A percentile compares a stretch with the other conserved stretches of the same genome.
Conservation (phyloP, 2,113 vertebrate genomes). For the Malaclemys terrapin region DNA sequence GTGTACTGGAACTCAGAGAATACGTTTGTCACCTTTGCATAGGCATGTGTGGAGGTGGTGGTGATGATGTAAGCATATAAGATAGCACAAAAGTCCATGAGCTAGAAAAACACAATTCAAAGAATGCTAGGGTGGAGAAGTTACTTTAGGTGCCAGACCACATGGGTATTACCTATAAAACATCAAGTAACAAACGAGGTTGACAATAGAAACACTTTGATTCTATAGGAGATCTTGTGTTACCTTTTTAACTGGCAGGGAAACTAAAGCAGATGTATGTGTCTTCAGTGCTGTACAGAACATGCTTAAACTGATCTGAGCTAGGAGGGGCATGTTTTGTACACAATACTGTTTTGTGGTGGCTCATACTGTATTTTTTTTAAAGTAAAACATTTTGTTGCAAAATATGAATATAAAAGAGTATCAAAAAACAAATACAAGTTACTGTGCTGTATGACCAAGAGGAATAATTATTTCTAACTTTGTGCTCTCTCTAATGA, state of each 20-base stretch:
- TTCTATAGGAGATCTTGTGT: neutral
- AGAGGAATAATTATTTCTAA: neutral
- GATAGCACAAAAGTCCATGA: neutral
- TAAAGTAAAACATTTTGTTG: neutral
- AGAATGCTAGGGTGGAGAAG: neutral
- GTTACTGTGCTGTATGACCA: neutral
- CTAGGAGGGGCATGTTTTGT: neutral
- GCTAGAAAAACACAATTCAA: accelerated
- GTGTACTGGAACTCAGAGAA: slow-evolving; percentile 17
- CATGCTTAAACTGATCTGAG: neutral
- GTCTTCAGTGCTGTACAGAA: neutral
- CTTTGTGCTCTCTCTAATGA: accelerated
- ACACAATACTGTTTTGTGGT: neutral
- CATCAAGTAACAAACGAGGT: neutral
- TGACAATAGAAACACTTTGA: neutral
- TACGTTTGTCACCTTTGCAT: neutral
- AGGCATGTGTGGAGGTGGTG: neutral
- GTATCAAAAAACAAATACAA: neutral
- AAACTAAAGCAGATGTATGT: neutral
- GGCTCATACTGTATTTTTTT: neutral
- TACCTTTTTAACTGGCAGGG: neutral
- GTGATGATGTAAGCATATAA: neutral
- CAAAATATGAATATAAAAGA: neutral
- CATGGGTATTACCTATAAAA: neutral
- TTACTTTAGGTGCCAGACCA: accelerated